Evolutionary conservation across 2,113 vertebrate genomes (phyloP).

Genomic region (Jacana jacana): DNA sequence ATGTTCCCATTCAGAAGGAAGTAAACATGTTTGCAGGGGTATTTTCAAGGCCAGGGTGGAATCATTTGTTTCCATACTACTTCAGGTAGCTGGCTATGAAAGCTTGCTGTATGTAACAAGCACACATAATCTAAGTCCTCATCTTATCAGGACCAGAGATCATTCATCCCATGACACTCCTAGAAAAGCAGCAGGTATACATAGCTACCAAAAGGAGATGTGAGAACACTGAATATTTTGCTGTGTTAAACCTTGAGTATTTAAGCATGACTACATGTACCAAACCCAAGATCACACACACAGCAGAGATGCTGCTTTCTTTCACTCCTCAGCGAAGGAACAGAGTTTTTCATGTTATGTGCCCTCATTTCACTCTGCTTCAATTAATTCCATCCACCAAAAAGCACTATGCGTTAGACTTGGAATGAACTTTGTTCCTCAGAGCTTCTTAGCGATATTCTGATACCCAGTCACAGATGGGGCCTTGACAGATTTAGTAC

Average conservation of each 20-base stretch:
- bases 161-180: neutral
- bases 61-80: neutral
- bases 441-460: slow-evolving; percentile 18
- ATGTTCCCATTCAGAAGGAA: neutral
- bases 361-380: neutral
- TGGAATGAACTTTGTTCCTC: slow-evolving; percentile 39
- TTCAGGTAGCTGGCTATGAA: neutral
- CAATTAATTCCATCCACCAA: slow-evolving; percentile 26
- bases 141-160: neutral
- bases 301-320: neutral
- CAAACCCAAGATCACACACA: neutral
- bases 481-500: slow-evolving; percentile 46
- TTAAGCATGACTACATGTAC: neutral
- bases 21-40: neutral
- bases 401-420: slow-evolving; percentile 28
- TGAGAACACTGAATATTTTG: neutral
- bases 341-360: neutral
- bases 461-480: slow-evolving; percentile 41
- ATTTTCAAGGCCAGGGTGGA: neutral
- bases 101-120: neutral
- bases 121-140: neutral
- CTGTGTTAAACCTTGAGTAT: neutral
- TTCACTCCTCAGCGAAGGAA: neutral
- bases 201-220: neutral
- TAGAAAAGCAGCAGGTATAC: neutral